Evolutionary conservation across 2,888 invertebrate genomes (phyloP).

Genomic region (Ariolimax columbianus): DNA sequence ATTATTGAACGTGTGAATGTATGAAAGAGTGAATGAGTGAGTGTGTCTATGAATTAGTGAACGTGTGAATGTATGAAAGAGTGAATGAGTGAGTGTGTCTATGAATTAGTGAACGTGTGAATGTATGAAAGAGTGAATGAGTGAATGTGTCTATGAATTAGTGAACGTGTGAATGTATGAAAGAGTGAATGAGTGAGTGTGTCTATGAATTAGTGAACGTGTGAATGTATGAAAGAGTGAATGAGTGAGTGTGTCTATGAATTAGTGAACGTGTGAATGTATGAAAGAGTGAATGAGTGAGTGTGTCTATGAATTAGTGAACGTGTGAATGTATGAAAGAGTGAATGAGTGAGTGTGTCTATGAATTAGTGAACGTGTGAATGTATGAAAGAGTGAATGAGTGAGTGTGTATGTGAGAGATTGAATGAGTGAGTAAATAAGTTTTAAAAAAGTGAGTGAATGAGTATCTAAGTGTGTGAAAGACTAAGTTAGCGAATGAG

Average conservation of each 20-base stretch:
- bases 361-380: too few species aligned
- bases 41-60: neutral
- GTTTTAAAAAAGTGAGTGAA: neutral
- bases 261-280: too few species aligned
- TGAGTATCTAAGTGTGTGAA: neutral
- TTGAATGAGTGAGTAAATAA: neutral
- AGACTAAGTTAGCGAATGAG: neutral
- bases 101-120: neutral
- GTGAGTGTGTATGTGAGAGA: neutral
- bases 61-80: neutral
- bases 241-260: too few species aligned
- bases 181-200: neutral
- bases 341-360: too few species aligned
- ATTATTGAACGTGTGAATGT: too few species aligned
- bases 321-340: neutral
- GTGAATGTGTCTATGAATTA: too few species aligned
- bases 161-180: neutral
- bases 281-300: neutral
- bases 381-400: neutral
- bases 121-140: too few species aligned
- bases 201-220: neutral
- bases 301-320: neutral
- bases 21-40: neutral
- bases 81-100: neutral
- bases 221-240: too few species aligned